Percentiles rank a stretch among this genome's conserved stretches.
Conservation (phyloP, 2,888 invertebrate genomes). For the Eupithecia exiguata region DNA sequence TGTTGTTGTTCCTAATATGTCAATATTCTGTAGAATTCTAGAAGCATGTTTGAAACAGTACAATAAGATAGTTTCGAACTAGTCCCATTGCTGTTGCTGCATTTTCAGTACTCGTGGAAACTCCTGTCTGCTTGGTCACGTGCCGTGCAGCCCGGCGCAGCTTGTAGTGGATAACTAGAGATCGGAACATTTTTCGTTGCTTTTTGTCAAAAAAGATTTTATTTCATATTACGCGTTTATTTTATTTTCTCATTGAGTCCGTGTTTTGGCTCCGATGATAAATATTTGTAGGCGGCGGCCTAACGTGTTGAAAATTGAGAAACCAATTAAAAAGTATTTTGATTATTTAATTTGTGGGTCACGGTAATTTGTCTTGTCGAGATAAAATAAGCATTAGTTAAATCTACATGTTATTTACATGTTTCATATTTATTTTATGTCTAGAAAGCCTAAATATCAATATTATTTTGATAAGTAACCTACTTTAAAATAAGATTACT, state of each 20-base stretch:
- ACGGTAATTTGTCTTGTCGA: no score
- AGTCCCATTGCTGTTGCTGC: neutral
- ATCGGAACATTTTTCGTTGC: neutral
- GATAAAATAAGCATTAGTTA: neutral
- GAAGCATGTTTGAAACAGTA: neutral
- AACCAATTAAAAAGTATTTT: conserved; percentile 23
- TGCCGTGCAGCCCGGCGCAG: neutral
- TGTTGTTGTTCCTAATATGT: no score
- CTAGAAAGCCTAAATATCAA: neutral
- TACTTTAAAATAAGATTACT: neutral
- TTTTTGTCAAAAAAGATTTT: neutral
- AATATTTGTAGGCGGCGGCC: neutral
- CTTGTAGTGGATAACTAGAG: neutral
- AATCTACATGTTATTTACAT: neutral
- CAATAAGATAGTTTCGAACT: neutral
- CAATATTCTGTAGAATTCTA: no score
- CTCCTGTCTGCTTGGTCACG: neutral
- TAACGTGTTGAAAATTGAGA: conserved; percentile 10
- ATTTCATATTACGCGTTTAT: neutral
- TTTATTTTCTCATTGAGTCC: neutral
- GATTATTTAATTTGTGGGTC: conserved; percentile 26
- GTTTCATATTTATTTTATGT: no score
- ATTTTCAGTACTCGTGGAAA: neutral
- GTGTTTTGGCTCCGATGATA: neutral
- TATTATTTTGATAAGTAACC: neutral